These are phyloP conservation scores for Eulemur coronatus DNA, from an alignment of 2,797 vertebrate species.

Conservation along the genomic window DNA sequence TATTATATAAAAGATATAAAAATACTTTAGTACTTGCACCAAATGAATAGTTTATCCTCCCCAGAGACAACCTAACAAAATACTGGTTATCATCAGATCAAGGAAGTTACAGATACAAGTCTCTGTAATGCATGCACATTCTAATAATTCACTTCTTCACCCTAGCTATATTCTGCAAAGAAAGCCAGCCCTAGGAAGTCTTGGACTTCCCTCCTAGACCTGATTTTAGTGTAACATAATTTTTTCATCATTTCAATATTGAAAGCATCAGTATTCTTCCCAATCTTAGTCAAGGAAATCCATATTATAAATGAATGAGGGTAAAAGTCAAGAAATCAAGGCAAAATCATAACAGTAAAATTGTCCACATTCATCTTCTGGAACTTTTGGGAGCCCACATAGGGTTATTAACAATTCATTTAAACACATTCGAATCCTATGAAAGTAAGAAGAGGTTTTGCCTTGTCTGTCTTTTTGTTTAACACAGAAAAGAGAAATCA, in stretches of 20 bases:
- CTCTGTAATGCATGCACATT: not conserved
- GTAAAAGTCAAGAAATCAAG: slow-evolving; percentile 9
- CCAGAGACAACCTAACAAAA: not conserved
- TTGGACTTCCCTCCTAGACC: not conserved
- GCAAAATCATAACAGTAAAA: not conserved
- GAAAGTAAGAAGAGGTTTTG: slow-evolving; percentile 47
- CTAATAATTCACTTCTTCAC: not conserved
- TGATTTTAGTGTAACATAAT: not conserved
- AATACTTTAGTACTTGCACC: not conserved
- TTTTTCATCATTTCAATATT: not conserved
- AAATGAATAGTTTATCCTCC: not conserved
- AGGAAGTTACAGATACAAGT: not conserved
- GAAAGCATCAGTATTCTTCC: not conserved
- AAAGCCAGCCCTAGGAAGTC: not conserved
- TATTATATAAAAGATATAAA: not conserved
- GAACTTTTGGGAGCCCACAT: not conserved
- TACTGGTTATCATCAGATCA: not conserved
- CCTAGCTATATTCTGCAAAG: not conserved
- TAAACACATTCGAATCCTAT: slow-evolving; percentile 9
- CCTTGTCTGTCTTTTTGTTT: slow-evolving; percentile 49
- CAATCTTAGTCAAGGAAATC: not conserved
- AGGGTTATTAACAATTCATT: not conserved
- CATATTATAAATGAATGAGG: slow-evolving; percentile 5
- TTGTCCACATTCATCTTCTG: not conserved
- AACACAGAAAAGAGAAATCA: slow-evolving; percentile 61